Evolutionary conservation across 2,113 vertebrate species (phyloP), one percentile per base, ranked within the genome.

Genomic region (Brachirus orientalis): DNA sequence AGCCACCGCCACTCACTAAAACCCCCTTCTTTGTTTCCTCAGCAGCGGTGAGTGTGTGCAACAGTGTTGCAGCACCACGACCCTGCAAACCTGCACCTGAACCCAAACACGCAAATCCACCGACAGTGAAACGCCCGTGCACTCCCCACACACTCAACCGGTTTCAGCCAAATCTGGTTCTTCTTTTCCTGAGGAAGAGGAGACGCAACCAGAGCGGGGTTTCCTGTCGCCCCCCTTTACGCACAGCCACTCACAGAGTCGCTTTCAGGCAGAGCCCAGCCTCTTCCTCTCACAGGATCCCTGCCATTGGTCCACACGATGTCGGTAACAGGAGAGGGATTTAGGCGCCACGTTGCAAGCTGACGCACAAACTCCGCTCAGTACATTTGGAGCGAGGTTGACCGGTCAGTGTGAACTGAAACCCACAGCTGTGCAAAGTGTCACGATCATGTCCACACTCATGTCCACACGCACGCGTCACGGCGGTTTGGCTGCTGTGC

Each of bases 331-430:
- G 0, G 40, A 81, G 74, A 84, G 19, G 56, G 70, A 69, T 71
- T 59, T 61, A 48, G 71, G 78, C 92, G 95, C 94, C 95, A 95
- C 95, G 94, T 95, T 89, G 91, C 90, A 92, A 79, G 60, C 67
- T 66, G 63, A 85, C 62, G 48, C 65, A 36, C 74, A 71, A 46
- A 43, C 14, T 19, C 8, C 22, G 14, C 19, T 20, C 28, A 28
- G 22, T 28, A 5, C 5, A 3, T 28, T 28, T 28, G 22, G 22
- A 28, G 28, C 3, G 28, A 28, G 28, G 6, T 0, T 4, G 17
- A 19, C n/a, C n/a, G n/a, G 2, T 19, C 18, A 19, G 18, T 6
- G 46, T 9, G 18, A 11, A n/a, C n/a, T n/a, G n/a, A 20, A 18
- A 18, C 6, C 8, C n/a, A n/a, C 33, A 4, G n/a, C 6, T 54